Conservation (phyloP, 2,888 invertebrate species). For the Eudemis profundana region DNA sequence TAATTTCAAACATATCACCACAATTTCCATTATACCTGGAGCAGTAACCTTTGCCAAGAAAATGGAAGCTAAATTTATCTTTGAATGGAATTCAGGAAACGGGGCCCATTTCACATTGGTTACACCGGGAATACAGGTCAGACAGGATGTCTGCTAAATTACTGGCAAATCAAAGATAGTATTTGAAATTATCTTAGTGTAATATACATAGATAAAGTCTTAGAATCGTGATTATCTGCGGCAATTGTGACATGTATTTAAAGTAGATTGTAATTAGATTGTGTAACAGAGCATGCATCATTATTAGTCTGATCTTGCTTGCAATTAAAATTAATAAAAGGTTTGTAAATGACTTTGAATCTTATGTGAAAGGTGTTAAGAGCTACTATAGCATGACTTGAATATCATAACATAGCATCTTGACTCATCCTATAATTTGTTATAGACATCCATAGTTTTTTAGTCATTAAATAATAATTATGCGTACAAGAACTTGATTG, state of each 20-base stretch:
- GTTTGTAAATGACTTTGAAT: background rate
- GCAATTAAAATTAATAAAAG: background rate
- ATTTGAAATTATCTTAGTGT: no score
- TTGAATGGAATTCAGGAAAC: slow-evolving; percentile 33
- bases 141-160: slow-evolving; percentile 20
- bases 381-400: background rate
- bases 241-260: background rate
- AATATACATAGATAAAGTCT: slow-evolving; percentile 2
- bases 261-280: slow-evolving; percentile 8
- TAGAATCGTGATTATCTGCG: background rate
- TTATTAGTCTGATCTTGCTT: slow-evolving; percentile 8
- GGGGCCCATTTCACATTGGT: slow-evolving; percentile 31
- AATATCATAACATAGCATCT: background rate
- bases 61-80: slow-evolving; percentile 31
- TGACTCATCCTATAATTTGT: slow-evolving; percentile 5
- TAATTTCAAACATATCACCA: slow-evolving; percentile 6
- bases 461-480: slow-evolving; percentile 1
- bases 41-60: slow-evolving; percentile 24
- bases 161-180: background rate
- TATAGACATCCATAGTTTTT: background rate
- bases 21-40: slow-evolving; percentile 27
- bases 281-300: slow-evolving; percentile 2
- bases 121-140: background rate
- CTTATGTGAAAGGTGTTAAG: background rate
- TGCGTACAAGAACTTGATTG: background rate